Evolutionary conservation across 2,113 vertebrate genomes (phyloP).

Genomic region (Sisor rabdophorus): DNA sequence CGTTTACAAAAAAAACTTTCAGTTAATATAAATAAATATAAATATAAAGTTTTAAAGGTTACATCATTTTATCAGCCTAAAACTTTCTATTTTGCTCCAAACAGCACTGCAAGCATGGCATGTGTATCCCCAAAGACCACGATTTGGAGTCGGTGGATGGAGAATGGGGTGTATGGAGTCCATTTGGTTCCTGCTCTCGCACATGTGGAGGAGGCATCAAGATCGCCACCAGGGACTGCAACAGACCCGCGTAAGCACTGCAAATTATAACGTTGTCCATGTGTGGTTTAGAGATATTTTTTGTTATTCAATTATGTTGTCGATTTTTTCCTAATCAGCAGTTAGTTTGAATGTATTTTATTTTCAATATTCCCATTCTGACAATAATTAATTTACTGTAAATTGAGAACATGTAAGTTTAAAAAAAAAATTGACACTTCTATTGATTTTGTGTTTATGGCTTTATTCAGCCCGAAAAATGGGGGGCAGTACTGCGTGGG

Average conservation of each 20-base stretch:
- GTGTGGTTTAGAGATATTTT: background rate
- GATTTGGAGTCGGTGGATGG: conserved; percentile 77
- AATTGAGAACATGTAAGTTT: background rate
- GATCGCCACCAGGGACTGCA: conserved; percentile 87
- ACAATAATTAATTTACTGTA: background rate
- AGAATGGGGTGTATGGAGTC: conserved; percentile 94
- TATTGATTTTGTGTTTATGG: background rate
- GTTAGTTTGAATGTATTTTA: background rate
- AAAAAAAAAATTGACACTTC: too few relatives aligned
- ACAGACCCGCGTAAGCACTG: conserved; percentile 86
- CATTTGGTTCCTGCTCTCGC: conserved; percentile 89
- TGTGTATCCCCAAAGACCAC: conserved; percentile 86
- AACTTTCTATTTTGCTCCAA: background rate
- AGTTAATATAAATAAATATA: too few relatives aligned
- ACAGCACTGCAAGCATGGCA: conserved; percentile 92
- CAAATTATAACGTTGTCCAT: background rate
- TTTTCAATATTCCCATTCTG: background rate
- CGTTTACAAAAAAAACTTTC: background rate
- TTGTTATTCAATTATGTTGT: background rate
- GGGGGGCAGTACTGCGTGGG: conserved; percentile 94
- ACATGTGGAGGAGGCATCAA: conserved; percentile 94
- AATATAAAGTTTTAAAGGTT: background rate
- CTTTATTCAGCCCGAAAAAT: conserved; percentile 79
- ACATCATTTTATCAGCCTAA: background rate
- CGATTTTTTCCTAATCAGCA: background rate